Evolutionary conservation across 2,888 invertebrate genomes (phyloP).

Genomic region (Conistra vaccinii): DNA sequence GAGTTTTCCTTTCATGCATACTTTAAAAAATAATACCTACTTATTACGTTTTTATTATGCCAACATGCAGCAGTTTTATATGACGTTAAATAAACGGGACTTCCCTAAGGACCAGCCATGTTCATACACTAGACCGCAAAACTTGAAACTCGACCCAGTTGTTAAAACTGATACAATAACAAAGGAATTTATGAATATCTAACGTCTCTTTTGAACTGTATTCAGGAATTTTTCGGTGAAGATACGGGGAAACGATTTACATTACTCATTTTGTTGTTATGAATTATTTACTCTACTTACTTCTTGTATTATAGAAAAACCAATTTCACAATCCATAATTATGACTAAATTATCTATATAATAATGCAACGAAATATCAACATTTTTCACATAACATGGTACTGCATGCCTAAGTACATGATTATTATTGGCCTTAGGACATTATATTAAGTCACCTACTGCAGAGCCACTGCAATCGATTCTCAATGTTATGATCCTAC

Average conservation of each 20-base stretch:
- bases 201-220: conserved; percentile 32
- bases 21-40: not conserved
- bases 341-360: no score
- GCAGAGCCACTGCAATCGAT: no score
- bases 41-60: not conserved
- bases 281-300: not conserved
- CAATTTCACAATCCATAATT: not conserved
- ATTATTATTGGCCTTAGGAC: no score
- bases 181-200: conserved; percentile 37
- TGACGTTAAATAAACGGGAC: conserved; percentile 17
- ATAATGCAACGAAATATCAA: no score
- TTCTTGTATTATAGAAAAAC: not conserved
- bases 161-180: conserved; percentile 45
- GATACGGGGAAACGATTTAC: not conserved
- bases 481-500: no score
- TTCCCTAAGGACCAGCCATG: conserved; percentile 23
- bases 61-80: conserved; percentile 1
- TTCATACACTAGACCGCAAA: conserved; percentile 20
- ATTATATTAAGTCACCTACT: no score
- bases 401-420: no score
- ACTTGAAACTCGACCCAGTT: conserved; percentile 47
- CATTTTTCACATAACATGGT: no score
- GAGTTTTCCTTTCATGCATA: no score
- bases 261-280: not conserved
- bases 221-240: conserved; percentile 7